Conservation (phyloP, 2,113 vertebrate species). For the Seriola quinqueradiata region DNA sequence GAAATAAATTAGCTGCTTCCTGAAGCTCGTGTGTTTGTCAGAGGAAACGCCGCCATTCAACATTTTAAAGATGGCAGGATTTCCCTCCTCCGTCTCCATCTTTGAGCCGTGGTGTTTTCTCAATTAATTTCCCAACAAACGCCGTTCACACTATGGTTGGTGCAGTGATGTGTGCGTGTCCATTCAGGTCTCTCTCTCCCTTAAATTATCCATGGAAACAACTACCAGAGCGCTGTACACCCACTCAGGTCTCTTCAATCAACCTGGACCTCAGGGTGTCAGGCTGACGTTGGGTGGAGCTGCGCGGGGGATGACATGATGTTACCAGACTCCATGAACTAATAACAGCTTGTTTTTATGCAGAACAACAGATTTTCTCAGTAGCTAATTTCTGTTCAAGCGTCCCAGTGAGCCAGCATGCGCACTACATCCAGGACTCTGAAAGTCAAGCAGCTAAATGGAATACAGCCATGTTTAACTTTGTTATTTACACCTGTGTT, state of each 20-base stretch:
- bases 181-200: neutral
- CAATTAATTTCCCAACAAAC: neutral
- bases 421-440: neutral
- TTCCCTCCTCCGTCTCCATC: neutral
- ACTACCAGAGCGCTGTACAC: neutral
- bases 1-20: slow-evolving; percentile 93
- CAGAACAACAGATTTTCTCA: too few relatives aligned
- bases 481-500: neutral
- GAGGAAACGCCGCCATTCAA: neutral
- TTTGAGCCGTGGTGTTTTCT: neutral
- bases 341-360: too few relatives aligned
- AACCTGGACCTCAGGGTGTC: too few relatives aligned
- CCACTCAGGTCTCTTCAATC: too few relatives aligned
- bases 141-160: neutral
- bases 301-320: too few relatives aligned
- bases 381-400: too few relatives aligned
- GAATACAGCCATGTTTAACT: neutral
- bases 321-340: too few relatives aligned
- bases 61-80: too few relatives aligned
- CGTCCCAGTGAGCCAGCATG: neutral
- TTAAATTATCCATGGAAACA: neutral
- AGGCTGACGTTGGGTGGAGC: too few relatives aligned
- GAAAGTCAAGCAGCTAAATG: neutral
- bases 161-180: neutral
- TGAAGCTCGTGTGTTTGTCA: slow-evolving; percentile 55